Evolutionary conservation across 2,113 vertebrate species (phyloP).

Genomic region (Aphyosemion australe): DNA sequence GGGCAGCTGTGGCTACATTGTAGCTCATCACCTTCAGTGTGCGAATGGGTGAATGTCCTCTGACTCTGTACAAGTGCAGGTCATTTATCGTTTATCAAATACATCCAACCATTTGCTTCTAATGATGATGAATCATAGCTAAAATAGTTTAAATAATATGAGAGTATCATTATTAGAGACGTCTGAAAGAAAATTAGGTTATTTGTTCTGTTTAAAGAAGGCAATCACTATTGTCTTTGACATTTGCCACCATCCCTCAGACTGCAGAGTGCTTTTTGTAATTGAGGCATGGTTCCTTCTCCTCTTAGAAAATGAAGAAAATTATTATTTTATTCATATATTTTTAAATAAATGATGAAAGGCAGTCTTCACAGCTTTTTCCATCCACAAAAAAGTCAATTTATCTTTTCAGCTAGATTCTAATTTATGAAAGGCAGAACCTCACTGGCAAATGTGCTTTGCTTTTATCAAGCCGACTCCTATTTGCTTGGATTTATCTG

Average conservation of each 20-base stretch:
- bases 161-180: no score
- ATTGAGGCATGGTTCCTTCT: conserved; percentile 14
- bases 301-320: neutral
- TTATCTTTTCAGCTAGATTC: conserved; percentile 77
- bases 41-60: no score
- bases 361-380: conserved; percentile 71
- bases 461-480: conserved; percentile 71
- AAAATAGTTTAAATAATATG: no score
- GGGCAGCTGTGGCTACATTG: no score
- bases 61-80: no score
- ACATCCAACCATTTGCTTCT: no score
- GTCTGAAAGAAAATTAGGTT: no score
- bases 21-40: no score
- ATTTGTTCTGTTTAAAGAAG: no score
- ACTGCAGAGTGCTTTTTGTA: conserved; percentile 17
- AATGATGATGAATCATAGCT: no score
- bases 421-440: conserved; percentile 74
- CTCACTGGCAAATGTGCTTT: conserved; percentile 67
- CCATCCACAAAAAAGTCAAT: conserved; percentile 56
- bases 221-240: neutral
- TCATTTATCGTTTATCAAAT: no score
- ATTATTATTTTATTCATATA: neutral
- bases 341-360: conserved; percentile 54
- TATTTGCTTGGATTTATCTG: conserved; percentile 77
- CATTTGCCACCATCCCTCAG: conserved; percentile 13